Base-by-base conservation (phyloP, 2,113 vertebrate species). In the Ictidomys tridecemlineatus region DNA sequence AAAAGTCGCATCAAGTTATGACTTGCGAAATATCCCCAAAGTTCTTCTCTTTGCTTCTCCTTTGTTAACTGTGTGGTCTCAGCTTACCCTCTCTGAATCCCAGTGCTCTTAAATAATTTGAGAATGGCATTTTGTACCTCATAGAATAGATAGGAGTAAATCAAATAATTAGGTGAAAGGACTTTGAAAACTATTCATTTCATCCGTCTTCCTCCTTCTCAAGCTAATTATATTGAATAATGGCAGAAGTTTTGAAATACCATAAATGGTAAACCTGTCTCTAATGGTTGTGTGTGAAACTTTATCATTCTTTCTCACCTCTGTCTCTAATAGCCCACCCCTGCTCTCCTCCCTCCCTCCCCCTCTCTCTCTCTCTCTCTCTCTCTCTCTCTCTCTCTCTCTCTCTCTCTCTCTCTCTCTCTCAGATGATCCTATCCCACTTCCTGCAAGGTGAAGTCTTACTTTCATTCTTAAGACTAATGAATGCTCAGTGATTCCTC, bases 1-100 rank as follows among this genome's bases (percentile, higher is more conserved):
- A 85, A 77, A 97, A 96, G 93, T 91, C 89, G 85, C 94, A 82
- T 42, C 56, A 78, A 87, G 56, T 84, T 61, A 72, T 56, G 30
- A 73, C 72, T 90, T 96, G 88, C 79, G 58, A 82, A 85, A 96
- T 74, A 82, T 8, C 34, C 90, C 80, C n/a, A 69, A 85, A 42
- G 37, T 77, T 93, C 37, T 85, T 61, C 14, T 69, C 20, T 30
- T 4, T 24, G 34, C 53, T 61, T 0, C 45, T 72, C n/a, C 67
- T 94, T 72, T 76, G 39, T 58, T 85, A 20, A 70, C 37, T 42
- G 42, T 39, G 26, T 18, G 37, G 61, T 73, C 45, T 93, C 28
- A 58, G 48, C 51, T 93, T 56, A 61, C 85, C 17, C 22, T 96
- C 37, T 89, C 34, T 51, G 63, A 83, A 83, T 89, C 48, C 74